Evolutionary conservation across 2,797 vertebrate species (phyloP), one percentile per base, ranked within the genome.

Genomic region (Anguilla anguilla): DNA sequence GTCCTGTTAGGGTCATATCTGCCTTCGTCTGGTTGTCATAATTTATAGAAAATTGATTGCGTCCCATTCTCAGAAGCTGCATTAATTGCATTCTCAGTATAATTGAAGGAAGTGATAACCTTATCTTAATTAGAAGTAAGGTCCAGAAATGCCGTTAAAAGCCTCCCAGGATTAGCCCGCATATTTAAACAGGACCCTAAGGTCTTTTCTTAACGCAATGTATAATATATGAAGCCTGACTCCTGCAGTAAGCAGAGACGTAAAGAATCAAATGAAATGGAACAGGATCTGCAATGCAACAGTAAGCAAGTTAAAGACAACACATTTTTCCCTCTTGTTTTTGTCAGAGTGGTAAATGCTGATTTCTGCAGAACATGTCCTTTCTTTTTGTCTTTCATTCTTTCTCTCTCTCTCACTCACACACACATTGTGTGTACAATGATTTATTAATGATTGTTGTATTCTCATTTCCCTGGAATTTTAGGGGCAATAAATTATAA

Each of bases 71-170:
- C 94, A 94, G 92, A 91, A 92, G 93, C 93, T 94, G 88, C 90
- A 94, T 93, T 96, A 96, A 96, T 95, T 96, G 95, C 93, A 92
- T 96, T 95, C 93, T 91, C 93, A 88, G 92, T 95, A 92, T 94
- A 96, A 96, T 94, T 95, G 96, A 94, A 95, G 49, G 83, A 89
- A 96, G 94, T 92, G 93, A 96, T 95, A 96, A 95, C 93, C 95
- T 96, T 96, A 96, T 96, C 95, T 95, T 97, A 96, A 96, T 96
- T 95, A 96, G 95, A 93, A 94, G 91, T 92, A 94, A 94, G 93
- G 94, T 94, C 93, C 92, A 94, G 93, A 94, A 95, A 95, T 93
- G 92, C 87, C 93, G 93, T 91, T 91, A 92, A 94, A 96, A 95
- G 90, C 91, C 83, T 49, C 72, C 0, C 88, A 95, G 93, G 91